A percentile compares a stretch with the other conserved stretches of the same genome.
phyloP scores from a whole-genome alignment of 2,113 vertebrate species.

The Spea multiplicata region DNA sequence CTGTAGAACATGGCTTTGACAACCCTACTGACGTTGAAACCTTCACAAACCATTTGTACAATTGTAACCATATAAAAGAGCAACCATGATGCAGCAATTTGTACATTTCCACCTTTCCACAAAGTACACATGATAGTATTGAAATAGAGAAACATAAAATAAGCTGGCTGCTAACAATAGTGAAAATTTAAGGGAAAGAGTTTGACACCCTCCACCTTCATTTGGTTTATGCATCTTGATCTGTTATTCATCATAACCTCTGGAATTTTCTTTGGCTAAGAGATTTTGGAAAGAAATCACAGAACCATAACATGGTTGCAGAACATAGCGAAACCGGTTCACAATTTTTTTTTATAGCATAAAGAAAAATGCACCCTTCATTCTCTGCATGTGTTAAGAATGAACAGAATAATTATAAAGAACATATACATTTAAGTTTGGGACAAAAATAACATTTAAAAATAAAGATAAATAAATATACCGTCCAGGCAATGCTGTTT shows the following conservation, averaged over 20 bases:
- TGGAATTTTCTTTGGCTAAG: slow-evolving; percentile 92
- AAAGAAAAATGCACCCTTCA: not conserved
- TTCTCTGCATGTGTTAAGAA: not conserved
- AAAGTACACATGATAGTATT: not conserved
- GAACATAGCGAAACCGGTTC: slow-evolving; percentile 12
- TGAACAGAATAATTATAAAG: not conserved
- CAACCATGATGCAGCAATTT: not conserved
- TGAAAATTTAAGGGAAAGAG: not conserved
- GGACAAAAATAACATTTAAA: not conserved
- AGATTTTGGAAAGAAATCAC: slow-evolving; percentile 88
- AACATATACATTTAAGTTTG: not conserved
- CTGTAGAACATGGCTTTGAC: no score
- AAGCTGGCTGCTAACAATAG: not conserved
- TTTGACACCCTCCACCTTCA: not conserved
- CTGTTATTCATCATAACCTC: slow-evolving; percentile 65
- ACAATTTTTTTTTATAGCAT: not conserved
- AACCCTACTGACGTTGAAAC: no score
- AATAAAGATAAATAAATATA: not conserved
- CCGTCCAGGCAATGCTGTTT: not conserved
- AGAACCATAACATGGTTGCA: slow-evolving; percentile 63
- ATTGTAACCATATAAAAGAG: not conserved
- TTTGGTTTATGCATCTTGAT: slow-evolving; percentile 28
- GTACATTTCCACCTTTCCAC: not conserved
- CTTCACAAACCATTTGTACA: not conserved
- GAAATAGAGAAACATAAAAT: not conserved